These are phyloP conservation scores for Sardinella longiceps DNA, from an alignment of 2,797 vertebrate genomes.

Conservation along the genomic window DNA sequence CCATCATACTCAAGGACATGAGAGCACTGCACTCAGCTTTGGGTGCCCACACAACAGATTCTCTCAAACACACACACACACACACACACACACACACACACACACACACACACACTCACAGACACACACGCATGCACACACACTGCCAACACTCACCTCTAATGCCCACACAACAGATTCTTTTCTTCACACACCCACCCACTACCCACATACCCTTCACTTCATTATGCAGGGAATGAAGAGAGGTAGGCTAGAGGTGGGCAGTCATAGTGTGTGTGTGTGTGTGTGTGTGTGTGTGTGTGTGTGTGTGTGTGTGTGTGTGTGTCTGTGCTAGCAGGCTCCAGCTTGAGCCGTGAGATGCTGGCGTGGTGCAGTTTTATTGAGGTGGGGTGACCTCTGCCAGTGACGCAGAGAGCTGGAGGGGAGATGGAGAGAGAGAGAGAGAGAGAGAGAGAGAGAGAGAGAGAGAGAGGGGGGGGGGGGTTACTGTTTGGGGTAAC, in stretches of 20 bases:
- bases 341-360: constrained; percentile 19
- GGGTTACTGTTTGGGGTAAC: not conserved
- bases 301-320: not conserved
- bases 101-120: constrained; percentile 2
- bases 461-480: not conserved
- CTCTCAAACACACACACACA: not conserved
- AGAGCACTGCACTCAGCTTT: no score
- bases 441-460: not conserved
- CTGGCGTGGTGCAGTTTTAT: not conserved
- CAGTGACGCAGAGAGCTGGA: not conserved
- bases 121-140: not conserved
- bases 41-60: not conserved
- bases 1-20: no score
- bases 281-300: constrained; percentile 3
- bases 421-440: not conserved
- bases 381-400: not conserved
- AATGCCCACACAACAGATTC: not conserved
- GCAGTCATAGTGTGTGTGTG: not conserved
- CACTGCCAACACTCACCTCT: not conserved
- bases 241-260: not conserved
- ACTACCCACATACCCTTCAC: not conserved
- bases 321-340: not conserved
- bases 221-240: not conserved
- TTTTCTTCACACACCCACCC: not conserved
- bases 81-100: not conserved